Conservation (phyloP, 2,113 vertebrate species). For the Rostratula benghalensis region DNA sequence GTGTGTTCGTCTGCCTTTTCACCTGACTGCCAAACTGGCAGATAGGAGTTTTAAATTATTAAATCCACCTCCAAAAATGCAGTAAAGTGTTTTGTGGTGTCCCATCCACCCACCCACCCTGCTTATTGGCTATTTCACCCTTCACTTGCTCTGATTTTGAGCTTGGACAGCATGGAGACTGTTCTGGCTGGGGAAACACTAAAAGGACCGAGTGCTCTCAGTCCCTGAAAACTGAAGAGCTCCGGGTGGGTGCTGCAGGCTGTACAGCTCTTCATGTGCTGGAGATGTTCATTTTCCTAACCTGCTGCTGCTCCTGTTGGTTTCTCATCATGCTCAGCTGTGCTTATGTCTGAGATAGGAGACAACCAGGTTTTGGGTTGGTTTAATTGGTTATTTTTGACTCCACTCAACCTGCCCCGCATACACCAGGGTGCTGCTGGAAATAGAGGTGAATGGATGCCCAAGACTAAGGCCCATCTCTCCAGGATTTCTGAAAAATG, state of each 20-base stretch:
- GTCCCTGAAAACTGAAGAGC: background rate
- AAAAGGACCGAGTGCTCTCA: background rate
- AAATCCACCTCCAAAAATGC: rapidly evolving
- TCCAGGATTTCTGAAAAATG: background rate
- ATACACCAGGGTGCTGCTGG: rapidly evolving
- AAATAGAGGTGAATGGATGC: rapidly evolving
- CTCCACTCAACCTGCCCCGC: background rate
- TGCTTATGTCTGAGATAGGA: rapidly evolving
- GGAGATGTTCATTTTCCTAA: background rate
- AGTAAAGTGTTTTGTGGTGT: rapidly evolving
- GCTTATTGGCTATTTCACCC: background rate
- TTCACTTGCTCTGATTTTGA: background rate
- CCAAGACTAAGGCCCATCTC: rapidly evolving
- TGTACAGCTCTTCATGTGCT: background rate
- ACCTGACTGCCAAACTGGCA: background rate
- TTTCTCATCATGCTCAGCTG: background rate
- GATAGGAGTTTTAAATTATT: rapidly evolving
- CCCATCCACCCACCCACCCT: no score
- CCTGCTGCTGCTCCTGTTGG: background rate
- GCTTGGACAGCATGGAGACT: background rate
- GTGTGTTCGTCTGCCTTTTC: background rate
- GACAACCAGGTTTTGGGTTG: background rate
- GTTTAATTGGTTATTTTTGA: background rate
- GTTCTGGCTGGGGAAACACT: background rate
- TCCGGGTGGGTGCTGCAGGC: background rate